Conservation (phyloP, 1,140 invertebrate genomes). For the Pissodes strobi region DNA sequence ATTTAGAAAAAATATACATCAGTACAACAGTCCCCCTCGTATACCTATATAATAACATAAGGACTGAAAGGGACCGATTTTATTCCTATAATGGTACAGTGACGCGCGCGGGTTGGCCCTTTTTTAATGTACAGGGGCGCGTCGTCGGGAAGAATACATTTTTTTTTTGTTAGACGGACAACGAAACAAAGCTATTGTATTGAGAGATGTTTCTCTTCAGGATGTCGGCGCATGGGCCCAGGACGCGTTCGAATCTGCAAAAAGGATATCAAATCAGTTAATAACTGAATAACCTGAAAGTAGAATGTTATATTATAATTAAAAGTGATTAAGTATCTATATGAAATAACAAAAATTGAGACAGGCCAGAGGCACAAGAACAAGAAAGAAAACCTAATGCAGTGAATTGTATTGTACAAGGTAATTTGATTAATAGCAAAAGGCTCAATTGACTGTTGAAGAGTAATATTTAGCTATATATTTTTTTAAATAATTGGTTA, state of each 20-base stretch:
- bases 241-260: slow-evolving; percentile 94
- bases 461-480: too few species aligned
- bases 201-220: slow-evolving; percentile 98
- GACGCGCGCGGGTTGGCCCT: neutral
- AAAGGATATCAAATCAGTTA: too few species aligned
- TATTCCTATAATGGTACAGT: neutral
- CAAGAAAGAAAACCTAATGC: too few species aligned
- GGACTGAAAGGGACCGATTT: neutral
- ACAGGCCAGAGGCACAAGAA: too few species aligned
- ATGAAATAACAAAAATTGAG: too few species aligned
- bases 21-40: neutral
- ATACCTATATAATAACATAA: neutral
- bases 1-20: slow-evolving; percentile 13
- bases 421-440: too few species aligned
- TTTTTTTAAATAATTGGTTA: too few species aligned
- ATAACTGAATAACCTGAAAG: too few species aligned
- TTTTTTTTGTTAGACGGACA: slow-evolving; percentile 80
- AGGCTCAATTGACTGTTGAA: too few species aligned
- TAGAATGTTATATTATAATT: too few species aligned
- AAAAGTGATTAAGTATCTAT: too few species aligned
- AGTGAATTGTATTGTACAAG: too few species aligned
- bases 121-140: slow-evolving; percentile 19
- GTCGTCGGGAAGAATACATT: neutral
- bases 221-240: slow-evolving; percentile 98
- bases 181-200: slow-evolving; percentile 98